Evolutionary conservation across 2,113 vertebrate species (phyloP).

Genomic region (Meriones unguiculatus): DNA sequence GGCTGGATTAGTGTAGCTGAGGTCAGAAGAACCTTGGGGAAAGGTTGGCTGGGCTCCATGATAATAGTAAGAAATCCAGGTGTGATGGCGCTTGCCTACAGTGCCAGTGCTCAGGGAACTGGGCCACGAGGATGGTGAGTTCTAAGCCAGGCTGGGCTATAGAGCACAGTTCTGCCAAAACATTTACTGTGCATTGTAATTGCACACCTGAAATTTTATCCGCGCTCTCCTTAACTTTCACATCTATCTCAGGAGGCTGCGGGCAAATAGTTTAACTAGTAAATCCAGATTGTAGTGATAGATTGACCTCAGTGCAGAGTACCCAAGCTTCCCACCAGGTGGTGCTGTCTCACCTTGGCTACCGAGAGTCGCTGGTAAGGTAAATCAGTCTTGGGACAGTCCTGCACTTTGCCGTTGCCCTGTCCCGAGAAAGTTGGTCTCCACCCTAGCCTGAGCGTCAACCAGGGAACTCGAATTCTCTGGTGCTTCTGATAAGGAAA

Average conservation of each 20-base stretch:
- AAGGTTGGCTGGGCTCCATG: background rate
- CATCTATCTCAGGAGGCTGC: background rate
- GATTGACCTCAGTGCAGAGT: background rate
- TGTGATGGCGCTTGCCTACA: background rate
- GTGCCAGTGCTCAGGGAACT: too few relatives aligned
- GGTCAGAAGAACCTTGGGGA: background rate
- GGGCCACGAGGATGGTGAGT: background rate
- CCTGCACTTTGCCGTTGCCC: background rate
- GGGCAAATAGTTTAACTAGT: background rate
- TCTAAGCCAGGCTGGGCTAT: background rate
- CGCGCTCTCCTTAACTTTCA: background rate
- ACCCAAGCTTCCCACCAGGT: constrained; percentile 46
- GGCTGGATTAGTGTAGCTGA: background rate
- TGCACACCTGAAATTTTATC: background rate
- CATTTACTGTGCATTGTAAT: background rate
- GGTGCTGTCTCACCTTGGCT: constrained; percentile 29
- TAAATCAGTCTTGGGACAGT: background rate
- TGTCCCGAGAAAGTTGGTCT: background rate
- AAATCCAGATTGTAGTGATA: background rate
- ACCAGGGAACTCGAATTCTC: background rate
- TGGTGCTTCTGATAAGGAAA: background rate
- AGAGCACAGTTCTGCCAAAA: background rate
- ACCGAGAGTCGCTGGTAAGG: background rate
- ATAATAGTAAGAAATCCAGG: background rate
- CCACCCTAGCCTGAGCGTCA: background rate